Evolutionary conservation across 2,888 invertebrate genomes (phyloP), one percentile per base, ranked within the genome.

Genomic region (Microctonus brassicae): DNA sequence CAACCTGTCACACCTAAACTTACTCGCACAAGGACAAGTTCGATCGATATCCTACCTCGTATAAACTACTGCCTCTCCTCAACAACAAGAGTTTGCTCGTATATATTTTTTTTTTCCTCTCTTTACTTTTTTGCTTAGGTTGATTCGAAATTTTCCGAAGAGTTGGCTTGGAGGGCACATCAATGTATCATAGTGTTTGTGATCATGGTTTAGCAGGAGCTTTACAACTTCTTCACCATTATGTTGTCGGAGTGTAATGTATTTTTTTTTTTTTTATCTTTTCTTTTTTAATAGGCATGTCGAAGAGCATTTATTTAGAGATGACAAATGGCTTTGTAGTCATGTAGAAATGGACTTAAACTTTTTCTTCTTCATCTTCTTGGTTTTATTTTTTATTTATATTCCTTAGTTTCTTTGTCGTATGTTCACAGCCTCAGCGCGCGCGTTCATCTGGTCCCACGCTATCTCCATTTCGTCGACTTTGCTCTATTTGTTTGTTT

Each of bases 1-100:
- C 69, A 69, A 71, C 47, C 63, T 69, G 69, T 70, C 70, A 29
- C 33, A 22, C 29, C 68, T 69, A 26, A 33, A 52, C 17, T 52
- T 33, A 11, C 11, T 47, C 34, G 61, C 17, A 61, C 61, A 61
- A 68, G 24, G 60, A 34, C 17, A 34, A n/a, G 26, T 57, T 5
- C 13, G 57, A 61, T 61, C 68, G 52, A 68, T 61, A 47, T n/a
- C n/a, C n/a, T n/a, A n/a, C n/a, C n/a, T 7, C 34, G 58, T 42
- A n/a, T 24, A 52, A 36, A 36, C 53, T 4, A 22, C 53, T 36
- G 4, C 33, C 17, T 20, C 29, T 52, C 47, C 34, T 65, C 7
- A 17, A 47, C 20, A 17, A n/a, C 0, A 47, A 47, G 17, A 47
- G 7, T 17, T 47, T 4, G 20, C 47, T 7, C 47, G 1, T 29